phyloP scores from a whole-genome alignment of 2,888 invertebrate species.

The Isoperla grammatica region DNA sequence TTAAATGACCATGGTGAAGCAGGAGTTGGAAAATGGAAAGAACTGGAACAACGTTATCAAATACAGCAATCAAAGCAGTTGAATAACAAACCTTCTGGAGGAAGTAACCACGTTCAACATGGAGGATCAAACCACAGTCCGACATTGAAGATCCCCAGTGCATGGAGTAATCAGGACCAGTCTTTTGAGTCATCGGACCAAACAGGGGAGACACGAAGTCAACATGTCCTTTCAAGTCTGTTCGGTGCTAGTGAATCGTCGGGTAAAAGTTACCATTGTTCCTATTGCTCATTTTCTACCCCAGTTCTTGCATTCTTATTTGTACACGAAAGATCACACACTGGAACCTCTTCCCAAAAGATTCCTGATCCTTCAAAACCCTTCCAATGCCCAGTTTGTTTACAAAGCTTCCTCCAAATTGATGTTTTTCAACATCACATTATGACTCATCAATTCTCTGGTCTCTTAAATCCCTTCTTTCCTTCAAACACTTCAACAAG shows the following conservation, averaged over 20 bases:
- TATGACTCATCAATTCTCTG: constrained; percentile 50
- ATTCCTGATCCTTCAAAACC: constrained; percentile 30
- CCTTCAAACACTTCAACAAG: not conserved
- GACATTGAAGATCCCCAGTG: constrained; percentile 55
- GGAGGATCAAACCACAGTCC: constrained; percentile 39
- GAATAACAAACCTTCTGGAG: not conserved
- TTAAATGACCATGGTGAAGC: constrained; percentile 76
- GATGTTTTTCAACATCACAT: constrained; percentile 59
- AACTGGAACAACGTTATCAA: constrained; percentile 49
- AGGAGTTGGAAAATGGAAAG: constrained; percentile 57
- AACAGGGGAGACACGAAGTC: constrained; percentile 42
- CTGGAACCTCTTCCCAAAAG: constrained; percentile 38
- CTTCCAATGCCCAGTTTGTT: constrained; percentile 55
- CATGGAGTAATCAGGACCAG: constrained; percentile 37
- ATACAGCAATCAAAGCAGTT: constrained; percentile 31
- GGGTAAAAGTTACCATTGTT: constrained; percentile 80
- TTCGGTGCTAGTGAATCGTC: constrained; percentile 49
- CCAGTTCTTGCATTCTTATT: constrained; percentile 85
- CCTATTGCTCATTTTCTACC: constrained; percentile 84
- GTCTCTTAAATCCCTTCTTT: constrained; percentile 34
- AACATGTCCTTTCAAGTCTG: constrained; percentile 50
- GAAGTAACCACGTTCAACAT: not conserved
- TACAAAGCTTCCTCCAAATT: constrained; percentile 51
- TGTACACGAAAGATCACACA: constrained; percentile 85
- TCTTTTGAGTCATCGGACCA: constrained; percentile 11